Evolutionary conservation across 1,140 invertebrate genomes (phyloP), one percentile per base, ranked within the genome.

Genomic region (Anagrus nilaparvatae): DNA sequence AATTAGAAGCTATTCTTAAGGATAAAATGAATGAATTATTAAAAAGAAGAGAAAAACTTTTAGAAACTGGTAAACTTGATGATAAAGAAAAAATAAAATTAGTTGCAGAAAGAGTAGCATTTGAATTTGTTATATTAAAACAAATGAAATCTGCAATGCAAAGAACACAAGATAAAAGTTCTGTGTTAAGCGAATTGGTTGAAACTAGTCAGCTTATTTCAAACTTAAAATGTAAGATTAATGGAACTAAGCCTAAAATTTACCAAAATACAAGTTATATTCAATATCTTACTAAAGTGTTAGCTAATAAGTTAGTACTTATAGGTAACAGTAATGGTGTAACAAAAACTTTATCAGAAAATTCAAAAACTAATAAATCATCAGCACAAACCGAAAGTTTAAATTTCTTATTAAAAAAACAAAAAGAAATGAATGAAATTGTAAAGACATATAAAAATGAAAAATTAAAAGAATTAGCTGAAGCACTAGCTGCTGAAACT

Each of bases 161-260:
- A 17, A 55, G 53, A 8, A 53, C 48, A 7, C 50, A 49, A 30
- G 53, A 65, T 20, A 56, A 48, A 34, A 58, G 50, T 21, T 48
- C 49, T 40, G 54, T 63, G 42, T 51, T 66, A 20, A 56, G 65
- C 39, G 68, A 68, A 57, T 73, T 79, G 60, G 70, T 74, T 55
- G 78, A 83, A 76, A 81, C 80, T 70, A 76, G 77, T 70, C 74
- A 82, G 72, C 69, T 82, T 61, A 76, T 81, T 60, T 71, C 75
- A 64, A 74, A 74, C 54, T 70, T 83, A 55, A 76, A 76, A 51
- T 70, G 67, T 53, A 81, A 81, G 62, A 61, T 82, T 50, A 72
- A 71, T 49, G 76, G 75, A 49, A 71, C 68, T 35, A 67, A 65
- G 58, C 60, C 59, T 44, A 71, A 67, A 65, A 69, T 56, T 44